Evolutionary conservation across 2,113 vertebrate genomes (phyloP).

Genomic region (Dromiciops gliroides): DNA sequence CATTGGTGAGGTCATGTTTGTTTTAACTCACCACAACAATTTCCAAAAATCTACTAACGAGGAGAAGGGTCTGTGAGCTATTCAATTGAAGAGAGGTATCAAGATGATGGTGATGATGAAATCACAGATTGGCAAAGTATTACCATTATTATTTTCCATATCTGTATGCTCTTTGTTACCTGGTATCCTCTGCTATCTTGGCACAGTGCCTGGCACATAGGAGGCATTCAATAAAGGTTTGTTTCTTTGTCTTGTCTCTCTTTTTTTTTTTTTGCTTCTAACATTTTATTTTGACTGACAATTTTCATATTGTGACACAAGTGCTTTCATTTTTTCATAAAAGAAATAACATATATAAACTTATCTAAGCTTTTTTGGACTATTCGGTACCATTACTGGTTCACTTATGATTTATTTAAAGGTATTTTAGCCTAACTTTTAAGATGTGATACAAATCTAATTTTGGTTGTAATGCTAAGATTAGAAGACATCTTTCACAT

Average conservation of each 20-base stretch:
- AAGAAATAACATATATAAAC: not conserved
- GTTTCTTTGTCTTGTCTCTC: not conserved
- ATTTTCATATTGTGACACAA: not conserved
- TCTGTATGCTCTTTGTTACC: not conserved
- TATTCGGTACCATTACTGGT: not conserved
- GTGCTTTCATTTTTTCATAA: not conserved
- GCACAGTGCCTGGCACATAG: not conserved
- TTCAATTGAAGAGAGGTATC: not conserved
- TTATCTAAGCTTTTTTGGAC: not conserved
- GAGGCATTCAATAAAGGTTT: not conserved
- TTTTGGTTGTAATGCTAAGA: not conserved
- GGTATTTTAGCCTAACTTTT: slow-evolving; percentile 18
- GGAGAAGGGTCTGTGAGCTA: not conserved
- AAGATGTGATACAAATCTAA: slow-evolving; percentile 1
- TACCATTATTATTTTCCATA: not conserved
- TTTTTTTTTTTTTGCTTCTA: not conserved
- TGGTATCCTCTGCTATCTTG: not conserved
- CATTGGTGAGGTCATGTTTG: slow-evolving; percentile 10
- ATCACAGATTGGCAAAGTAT: not conserved
- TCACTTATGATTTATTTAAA: slow-evolving; percentile 3
- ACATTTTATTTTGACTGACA: not conserved
- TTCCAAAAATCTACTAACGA: not conserved
- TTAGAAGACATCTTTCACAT: not conserved
- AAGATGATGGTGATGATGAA: not conserved
- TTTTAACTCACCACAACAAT: not conserved